Evolutionary conservation across 1,140 invertebrate species (phyloP), one percentile per base, ranked within the genome.

Genomic region (Drosophila pandora): DNA sequence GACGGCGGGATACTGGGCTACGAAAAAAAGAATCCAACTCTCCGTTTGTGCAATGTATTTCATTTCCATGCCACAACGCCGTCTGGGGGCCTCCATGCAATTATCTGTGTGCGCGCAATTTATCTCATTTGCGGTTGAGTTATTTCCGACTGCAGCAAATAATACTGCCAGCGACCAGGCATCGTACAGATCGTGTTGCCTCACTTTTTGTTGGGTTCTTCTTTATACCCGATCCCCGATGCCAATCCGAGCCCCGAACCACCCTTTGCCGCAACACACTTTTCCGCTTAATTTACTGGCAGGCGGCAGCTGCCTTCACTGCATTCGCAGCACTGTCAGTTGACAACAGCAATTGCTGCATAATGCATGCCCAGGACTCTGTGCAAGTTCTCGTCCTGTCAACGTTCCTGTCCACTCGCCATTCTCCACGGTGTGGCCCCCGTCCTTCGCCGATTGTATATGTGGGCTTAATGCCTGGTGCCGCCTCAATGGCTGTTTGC

Each of bases 71-170:
- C 58, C 53, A 56, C 45, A 61, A 58, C 72, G 41, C 57, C 74
- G 39, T 77, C 65, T 52, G 52, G 71, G 59, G 67, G 50, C 63
- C 70, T 25, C 67, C 77, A 68, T 79, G 90, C 84, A 90, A 90
- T 90, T 87, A 90, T 90, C 90, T 90, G 71, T 83, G 62, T 87
- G 79, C 85, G 76, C 67, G 74, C 82, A 90, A 90, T 90, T 90
- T 90, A 90, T 90, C 89, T 90, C 89, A 90, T 90, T 90, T 90
- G 89, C 90, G 85, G 90, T 90, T 90, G 89, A 90, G 84, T 90
- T 90, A 83, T 90, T 90, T 90, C 76, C 89, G 74, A 79, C 73
- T 82, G 79, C 79, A 88, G 82, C 83, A 79, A 88, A 88, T 88
- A 88, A 79, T 87, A 64, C 68, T 55, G 54, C 62, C 58, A 23